phyloP scores from a whole-genome alignment of 2,888 invertebrate species.

The Tridacna crocea region DNA sequence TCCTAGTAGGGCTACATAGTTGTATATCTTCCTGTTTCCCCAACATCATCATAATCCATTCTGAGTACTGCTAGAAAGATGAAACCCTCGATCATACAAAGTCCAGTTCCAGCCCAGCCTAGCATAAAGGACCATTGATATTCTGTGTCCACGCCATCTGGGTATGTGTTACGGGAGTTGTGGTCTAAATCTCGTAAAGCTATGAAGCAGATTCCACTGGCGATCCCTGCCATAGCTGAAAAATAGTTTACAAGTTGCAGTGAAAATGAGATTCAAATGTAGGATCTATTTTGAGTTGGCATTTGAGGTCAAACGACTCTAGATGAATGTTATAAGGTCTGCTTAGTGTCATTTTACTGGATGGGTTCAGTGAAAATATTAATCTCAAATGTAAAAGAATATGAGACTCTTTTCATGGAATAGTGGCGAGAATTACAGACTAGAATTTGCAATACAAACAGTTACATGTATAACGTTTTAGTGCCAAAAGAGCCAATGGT shows the following conservation, averaged over 20 bases:
- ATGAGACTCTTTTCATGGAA: too few relatives aligned
- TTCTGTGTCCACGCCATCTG: constrained; percentile 44
- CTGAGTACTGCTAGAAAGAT: constrained; percentile 70
- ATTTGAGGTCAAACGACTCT: too few relatives aligned
- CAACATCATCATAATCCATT: constrained; percentile 70
- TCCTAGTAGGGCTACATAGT: constrained; percentile 38
- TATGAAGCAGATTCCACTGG: constrained; percentile 76
- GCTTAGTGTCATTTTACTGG: too few relatives aligned
- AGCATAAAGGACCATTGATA: constrained; percentile 77
- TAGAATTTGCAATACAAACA: too few relatives aligned
- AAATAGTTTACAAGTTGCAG: constrained; percentile 16
- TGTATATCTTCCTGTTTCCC: constrained; percentile 64
- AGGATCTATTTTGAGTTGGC: background rate
- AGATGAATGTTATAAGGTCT: too few relatives aligned
- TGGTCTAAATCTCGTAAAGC: constrained; percentile 73
- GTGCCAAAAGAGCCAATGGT: too few relatives aligned
- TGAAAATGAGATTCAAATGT: too few relatives aligned
- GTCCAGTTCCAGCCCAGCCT: constrained; percentile 72
- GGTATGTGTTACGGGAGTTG: constrained; percentile 61
- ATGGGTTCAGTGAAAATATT: too few relatives aligned
- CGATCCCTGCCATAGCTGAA: constrained; percentile 74
- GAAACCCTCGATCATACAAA: constrained; percentile 69
- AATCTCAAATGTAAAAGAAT: too few relatives aligned
- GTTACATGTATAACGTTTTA: too few relatives aligned
- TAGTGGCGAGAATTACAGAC: too few relatives aligned